Base-by-base conservation (phyloP, 2,888 invertebrate genomes). In the Pyrocoelia pectoralis region DNA sequence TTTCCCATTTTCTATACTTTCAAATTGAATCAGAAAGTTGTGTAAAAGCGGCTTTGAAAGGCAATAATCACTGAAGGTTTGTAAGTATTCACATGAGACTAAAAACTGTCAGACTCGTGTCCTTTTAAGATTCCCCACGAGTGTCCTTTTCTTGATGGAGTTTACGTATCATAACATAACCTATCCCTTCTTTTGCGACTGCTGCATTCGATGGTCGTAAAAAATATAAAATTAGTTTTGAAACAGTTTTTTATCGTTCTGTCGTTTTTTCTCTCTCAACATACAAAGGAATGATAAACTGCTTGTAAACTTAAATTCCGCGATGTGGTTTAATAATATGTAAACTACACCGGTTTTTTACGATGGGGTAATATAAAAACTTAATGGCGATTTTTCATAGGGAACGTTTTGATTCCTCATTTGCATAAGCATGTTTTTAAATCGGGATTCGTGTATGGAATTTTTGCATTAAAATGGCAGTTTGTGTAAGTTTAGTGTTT, bases 121-220 rank as follows among this genome's bases (percentile, higher is more conserved):
- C 57, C 62, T 57, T 62, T 46, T 61, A 54, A 62, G 55, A 58
- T 63, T 58, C 58, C 63, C 63, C 63, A 2, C n/a, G 51, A 58
- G 63, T 29, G 50, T 51, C 46, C 51, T 63, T 58, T 29, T 19
- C 49, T 29, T 55, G 63, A 63, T 55, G 58, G 55, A 58, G 58
- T 59, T 58, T 59, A 63, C 58, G 63, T 56, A 56, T 61, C 56
- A 61, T 56, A 56, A 61, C 46, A 43, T 55, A 56, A 61, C 52
- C 38, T 55, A 62, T 62, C 56, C 24, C 15, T 19, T 38, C 57
- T 53, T 46, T 24, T 51, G 63, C 43, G 58, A 40, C 48, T 41
- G 40, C 56, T 29, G 46, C 58, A 43, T 52, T 46, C 28, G 58
- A 43, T 19, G 40, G 56, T 43, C 51, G 51, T 58, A 58, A 58